Evolutionary conservation across 2,113 vertebrate species (phyloP), one percentile per base, ranked within the genome.

Genomic region (Poeciliopsis turrubarensis): DNA sequence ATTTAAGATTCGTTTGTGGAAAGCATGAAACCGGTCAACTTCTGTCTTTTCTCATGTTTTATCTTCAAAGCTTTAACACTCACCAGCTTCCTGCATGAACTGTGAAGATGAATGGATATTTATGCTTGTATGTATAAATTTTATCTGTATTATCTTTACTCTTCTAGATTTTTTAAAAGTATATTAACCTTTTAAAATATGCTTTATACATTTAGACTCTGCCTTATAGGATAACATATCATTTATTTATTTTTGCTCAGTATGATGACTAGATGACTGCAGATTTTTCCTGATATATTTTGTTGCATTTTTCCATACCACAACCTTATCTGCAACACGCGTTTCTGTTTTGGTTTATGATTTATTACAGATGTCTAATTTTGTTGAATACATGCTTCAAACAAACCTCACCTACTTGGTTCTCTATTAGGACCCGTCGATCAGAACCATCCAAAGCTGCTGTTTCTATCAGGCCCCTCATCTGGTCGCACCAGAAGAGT

Each of bases 341-440:
- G 3, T 62, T 32, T 2, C 0, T 61, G 39, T 61, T 30, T 1
- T 29, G 1, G 0, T 41, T 22, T 31, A 25, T 3, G n/a, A 4
- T 2, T 2, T 14, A 60, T 15, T 67, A 19, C 13, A 65, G 9
- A 32, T 65, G 44, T 70, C 11, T 47, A 31, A 72, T 32, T 81
- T 62, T 47, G 47, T 57, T 70, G 32, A 78, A 62, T 65, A 73
- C 2, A 10, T 62, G 30, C 79, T 85, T 83, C 70, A 85, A 57
- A 91, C 88, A 93, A 95, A 91, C 92, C 97, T 98, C 95, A 99
- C 97, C 97, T 97, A 98, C 96, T 95, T 98, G 94, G 68, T 96
- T 96, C 95, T 95, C 93, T 84, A 86, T 86, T 91, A 99, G 93
- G 75, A 93, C 84, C 79, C n/a, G 95, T 31, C 96, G 94, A 67